phyloP scores from a whole-genome alignment of 2,888 invertebrate species.

The Steinernema hermaphroditum region DNA sequence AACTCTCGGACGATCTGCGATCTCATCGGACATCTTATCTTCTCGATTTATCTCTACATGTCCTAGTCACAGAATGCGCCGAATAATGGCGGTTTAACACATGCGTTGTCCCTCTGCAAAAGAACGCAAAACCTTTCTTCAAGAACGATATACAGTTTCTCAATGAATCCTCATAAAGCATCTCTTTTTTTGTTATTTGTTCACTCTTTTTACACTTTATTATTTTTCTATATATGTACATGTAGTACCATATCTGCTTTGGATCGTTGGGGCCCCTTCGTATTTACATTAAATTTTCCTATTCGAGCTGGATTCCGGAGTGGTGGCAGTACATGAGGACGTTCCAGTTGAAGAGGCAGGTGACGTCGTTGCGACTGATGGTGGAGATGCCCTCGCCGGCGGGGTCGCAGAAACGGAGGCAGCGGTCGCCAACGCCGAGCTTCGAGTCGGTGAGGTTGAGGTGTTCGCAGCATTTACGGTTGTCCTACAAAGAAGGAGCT shows the following conservation, averaged over 20 bases:
- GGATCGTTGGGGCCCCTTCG: neutral
- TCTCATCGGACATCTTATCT: too few relatives aligned
- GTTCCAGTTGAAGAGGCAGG: constrained; percentile 53
- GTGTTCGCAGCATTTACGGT: constrained; percentile 52
- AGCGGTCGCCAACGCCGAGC: constrained; percentile 51
- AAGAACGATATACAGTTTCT: too few relatives aligned
- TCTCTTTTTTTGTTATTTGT: too few relatives aligned
- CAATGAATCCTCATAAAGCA: too few relatives aligned
- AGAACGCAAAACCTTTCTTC: too few relatives aligned
- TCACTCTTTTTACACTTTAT: neutral
- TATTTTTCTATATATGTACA: neutral
- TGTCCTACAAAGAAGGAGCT: constrained; percentile 39
- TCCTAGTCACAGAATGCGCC: too few relatives aligned
- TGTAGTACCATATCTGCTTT: neutral
- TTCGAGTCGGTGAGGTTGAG: constrained; percentile 50
- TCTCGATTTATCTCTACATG: too few relatives aligned
- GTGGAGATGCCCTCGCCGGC: constrained; percentile 49
- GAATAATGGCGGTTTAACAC: too few relatives aligned
- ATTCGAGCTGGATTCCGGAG: constrained; percentile 47
- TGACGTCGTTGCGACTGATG: constrained; percentile 48
- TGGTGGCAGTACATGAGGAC: constrained; percentile 56
- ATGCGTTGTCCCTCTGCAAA: too few relatives aligned
- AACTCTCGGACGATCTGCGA: too few relatives aligned
- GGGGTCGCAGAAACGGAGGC: constrained; percentile 55
- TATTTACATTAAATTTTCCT: constrained; percentile 6